Base-by-base conservation (phyloP, 2,888 invertebrate species). In the Schizotus pectinicornis region DNA sequence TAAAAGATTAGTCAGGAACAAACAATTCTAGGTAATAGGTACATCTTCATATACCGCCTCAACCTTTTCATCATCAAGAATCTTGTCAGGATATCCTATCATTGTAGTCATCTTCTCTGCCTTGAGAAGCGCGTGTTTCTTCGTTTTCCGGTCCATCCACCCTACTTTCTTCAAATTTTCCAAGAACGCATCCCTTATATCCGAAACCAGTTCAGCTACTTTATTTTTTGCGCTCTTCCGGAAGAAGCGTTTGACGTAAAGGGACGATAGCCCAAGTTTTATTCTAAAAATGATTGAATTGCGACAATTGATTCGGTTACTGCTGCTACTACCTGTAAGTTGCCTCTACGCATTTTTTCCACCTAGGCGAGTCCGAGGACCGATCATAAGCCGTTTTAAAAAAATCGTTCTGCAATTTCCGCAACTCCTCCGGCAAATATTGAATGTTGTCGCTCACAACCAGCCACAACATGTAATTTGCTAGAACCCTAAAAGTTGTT, bases 141-240 rank as follows among this genome's bases (percentile, higher is more conserved):
- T 70, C n/a, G 65, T 68, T 51, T 59, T 61, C 5, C 59, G 56
- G 46, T 69, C 67, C 65, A 70, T 64, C 71, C 70, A 73, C 32
- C 60, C 67, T 0, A 65, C 53, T 12, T 50, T 48, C 52, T 62
- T 62, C 22, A 73, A 53, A n/a, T 67, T 64, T 7, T 65, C 55
- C 11, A 55, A 43, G 11, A 69, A 60, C 9, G 66, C 58, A 2
- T 41, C 49, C 52, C 63, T 61, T 30, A 72, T 61, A 43, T 64
- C 63, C 6, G 59, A 51, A 6, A 68, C 61, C 43, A 71, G 65
- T 41, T 65, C 62, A 37, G 50, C 55, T 8, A 69, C 62, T 22
- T 57, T 46, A 9, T 52, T 37, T 30, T 60, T 54, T 3, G 61
- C 50, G n/a, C 63, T 58, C 43, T 66, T 64, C 8, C 62, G 39